Evolutionary conservation across 2,888 invertebrate genomes (phyloP), one percentile per base, ranked within the genome.

Genomic region (Calliopum simillimum): DNA sequence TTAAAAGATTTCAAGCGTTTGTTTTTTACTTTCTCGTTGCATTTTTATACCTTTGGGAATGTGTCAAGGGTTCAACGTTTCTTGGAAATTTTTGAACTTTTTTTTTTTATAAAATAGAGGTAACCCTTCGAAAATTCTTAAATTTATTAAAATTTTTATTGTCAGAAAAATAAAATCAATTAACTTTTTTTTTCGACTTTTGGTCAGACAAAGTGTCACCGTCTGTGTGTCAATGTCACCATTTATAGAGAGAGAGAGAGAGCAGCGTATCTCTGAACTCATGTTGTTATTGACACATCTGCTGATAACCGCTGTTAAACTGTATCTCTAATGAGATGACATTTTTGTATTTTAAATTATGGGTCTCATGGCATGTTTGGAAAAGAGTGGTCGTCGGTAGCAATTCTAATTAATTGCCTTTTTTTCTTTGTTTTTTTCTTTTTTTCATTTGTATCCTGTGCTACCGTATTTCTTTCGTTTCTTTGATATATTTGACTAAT

Each of bases 231-330:
- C 25, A 25, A 21, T 13, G 14, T 5, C 13, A 33, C 41, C 13
- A 33, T 33, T 33, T 23, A 12, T 11, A 23, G 5, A n/a, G n/a
- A n/a, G n/a, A n/a, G n/a, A n/a, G n/a, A n/a, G n/a, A 51, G 19
- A 19, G n/a, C 16, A 3, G 21, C n/a, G 12, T 51, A 19, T 51
- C n/a, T 51, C 21, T 13, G 16, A 11, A 3, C 51, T n/a, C 11
- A 19, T n/a, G 51, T 51, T 33, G 33, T n/a, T 33, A n/a, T 58
- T 58, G 64, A 64, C 69, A 69, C 69, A 69, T 59, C 69, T 69
- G 69, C 58, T 69, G 69, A 69, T 69, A 69, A 64, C 64, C 56
- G 63, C 47, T 51, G 51, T 51, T 21, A 21, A 14, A 4, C 14
- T 51, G 51, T 51, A 51, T 51, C 51, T 51, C 51, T n/a, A n/a